Conservation (phyloP, 2,797 vertebrate genomes). For the Chaunax sp. region DNA sequence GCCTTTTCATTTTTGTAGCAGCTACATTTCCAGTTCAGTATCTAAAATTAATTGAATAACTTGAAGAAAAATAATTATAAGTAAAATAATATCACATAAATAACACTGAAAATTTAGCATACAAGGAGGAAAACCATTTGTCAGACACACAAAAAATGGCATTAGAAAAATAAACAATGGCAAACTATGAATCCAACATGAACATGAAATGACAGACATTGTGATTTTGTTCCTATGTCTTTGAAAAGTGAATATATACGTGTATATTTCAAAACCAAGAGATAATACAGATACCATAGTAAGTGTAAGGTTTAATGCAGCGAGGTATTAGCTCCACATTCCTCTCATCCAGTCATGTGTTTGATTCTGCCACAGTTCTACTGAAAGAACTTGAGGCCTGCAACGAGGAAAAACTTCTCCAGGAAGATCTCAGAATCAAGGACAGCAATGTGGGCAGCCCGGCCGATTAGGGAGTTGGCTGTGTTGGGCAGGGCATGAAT, state of each 20-base stretch:
- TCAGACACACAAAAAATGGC: conserved; percentile 64
- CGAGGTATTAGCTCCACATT: conserved; percentile 94
- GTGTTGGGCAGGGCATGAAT: conserved; percentile 98
- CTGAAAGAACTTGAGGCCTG: conserved; percentile 98
- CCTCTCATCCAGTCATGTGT: conserved; percentile 49
- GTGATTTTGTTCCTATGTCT: conserved; percentile 86
- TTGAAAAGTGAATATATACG: conserved; percentile 83
- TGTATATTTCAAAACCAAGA: conserved; percentile 85
- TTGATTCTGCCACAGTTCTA: conserved; percentile 73
- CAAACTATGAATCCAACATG: conserved; percentile 49
- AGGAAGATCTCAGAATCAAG: conserved; percentile 99
- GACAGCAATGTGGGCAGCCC: conserved; percentile 98
- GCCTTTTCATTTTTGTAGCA: conserved; percentile 79
- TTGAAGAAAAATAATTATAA: conserved; percentile 52
- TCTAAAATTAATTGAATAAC: conserved; percentile 63
- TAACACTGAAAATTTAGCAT: conserved; percentile 77
- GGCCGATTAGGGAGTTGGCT: conserved; percentile 97
- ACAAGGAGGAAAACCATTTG: conserved; percentile 36
- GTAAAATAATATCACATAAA: conserved; percentile 73
- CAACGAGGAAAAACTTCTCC: conserved; percentile 99
- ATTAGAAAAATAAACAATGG: conserved; percentile 79
- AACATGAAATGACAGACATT: conserved; percentile 66
- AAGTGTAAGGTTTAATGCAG: conserved; percentile 85
- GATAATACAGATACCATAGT: conserved; percentile 83
- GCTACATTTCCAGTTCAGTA: conserved; percentile 85